A percentile compares a stretch with the other conserved stretches of the same genome.
Conservation (phyloP, 2,888 invertebrate genomes). For the Creontiades dilutus region DNA sequence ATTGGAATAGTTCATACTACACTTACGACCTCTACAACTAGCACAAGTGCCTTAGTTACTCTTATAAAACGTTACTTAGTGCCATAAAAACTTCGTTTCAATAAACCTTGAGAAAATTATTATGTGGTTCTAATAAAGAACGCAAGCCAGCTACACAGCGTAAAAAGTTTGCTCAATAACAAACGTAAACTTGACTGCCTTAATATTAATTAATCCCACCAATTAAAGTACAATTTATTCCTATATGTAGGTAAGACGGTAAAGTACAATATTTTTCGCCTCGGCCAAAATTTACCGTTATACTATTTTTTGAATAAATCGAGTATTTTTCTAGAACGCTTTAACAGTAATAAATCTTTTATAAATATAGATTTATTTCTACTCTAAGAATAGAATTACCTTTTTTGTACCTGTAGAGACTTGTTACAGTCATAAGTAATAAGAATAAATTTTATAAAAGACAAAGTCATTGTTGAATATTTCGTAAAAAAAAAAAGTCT, state of each 20-base stretch:
- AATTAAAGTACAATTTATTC: background rate
- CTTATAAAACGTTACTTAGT: slow-evolving; percentile 1
- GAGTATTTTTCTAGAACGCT: slow-evolving; percentile 54
- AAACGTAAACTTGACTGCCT: slow-evolving; percentile 2
- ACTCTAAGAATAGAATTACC: slow-evolving; percentile 45
- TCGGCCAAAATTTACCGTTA: slow-evolving; percentile 18
- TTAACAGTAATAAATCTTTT: slow-evolving; percentile 34
- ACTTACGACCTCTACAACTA: background rate
- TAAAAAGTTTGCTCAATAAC: slow-evolving; percentile 6
- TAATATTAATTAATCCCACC: background rate
- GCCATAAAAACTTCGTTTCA: background rate
- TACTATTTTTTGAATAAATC: background rate
- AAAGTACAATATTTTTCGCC: background rate
- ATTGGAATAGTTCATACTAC: background rate
- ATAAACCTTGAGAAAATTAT: background rate
- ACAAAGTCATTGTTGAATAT: slow-evolving; percentile 52
- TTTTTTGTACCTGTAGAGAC: slow-evolving; percentile 64
- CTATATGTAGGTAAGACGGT: background rate
- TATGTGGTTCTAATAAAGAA: background rate
- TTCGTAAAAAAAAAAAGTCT: slow-evolving; percentile 24
- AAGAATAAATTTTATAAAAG: slow-evolving; percentile 54
- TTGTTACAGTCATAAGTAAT: slow-evolving; percentile 21
- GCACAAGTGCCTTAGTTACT: background rate
- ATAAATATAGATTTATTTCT: background rate
- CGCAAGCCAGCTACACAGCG: background rate